Evolutionary conservation across 2,797 vertebrate species (phyloP).

Genomic region (Dendrocincla fuliginosa): DNA sequence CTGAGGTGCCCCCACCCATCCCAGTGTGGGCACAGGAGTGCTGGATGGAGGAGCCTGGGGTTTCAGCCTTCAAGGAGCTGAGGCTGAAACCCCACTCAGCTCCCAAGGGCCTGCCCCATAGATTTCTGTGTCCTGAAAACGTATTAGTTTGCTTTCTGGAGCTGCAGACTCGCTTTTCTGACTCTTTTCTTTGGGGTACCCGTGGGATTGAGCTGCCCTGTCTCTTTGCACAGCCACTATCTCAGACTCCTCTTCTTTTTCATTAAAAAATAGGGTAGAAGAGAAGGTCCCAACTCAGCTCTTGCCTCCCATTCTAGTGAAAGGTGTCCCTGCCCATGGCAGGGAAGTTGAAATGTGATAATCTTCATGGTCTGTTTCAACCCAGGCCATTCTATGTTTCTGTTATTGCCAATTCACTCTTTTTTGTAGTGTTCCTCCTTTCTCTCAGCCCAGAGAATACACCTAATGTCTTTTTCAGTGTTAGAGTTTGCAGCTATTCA

Average conservation of each 20-base stretch:
- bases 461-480: background rate
- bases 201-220: background rate
- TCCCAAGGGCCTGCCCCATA: background rate
- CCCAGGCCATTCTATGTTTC: background rate
- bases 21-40: background rate
- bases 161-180: background rate
- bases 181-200: background rate
- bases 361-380: background rate
- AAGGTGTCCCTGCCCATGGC: background rate
- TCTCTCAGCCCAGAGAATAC: background rate
- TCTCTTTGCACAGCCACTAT: background rate
- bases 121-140: background rate
- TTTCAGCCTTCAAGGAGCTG: background rate
- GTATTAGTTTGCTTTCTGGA: background rate
- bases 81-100: background rate
- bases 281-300: background rate
- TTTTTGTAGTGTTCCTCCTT: background rate
- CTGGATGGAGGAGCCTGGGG: fast-evolving
- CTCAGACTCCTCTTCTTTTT: background rate
- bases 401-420: background rate
- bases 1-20: background rate
- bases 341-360: background rate
- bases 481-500: background rate
- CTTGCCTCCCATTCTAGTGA: background rate
- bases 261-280: background rate